Percentiles rank a stretch among this genome's conserved stretches.
phyloP scores from a whole-genome alignment of 2,797 vertebrate genomes.

The Antennarius maculatus region DNA sequence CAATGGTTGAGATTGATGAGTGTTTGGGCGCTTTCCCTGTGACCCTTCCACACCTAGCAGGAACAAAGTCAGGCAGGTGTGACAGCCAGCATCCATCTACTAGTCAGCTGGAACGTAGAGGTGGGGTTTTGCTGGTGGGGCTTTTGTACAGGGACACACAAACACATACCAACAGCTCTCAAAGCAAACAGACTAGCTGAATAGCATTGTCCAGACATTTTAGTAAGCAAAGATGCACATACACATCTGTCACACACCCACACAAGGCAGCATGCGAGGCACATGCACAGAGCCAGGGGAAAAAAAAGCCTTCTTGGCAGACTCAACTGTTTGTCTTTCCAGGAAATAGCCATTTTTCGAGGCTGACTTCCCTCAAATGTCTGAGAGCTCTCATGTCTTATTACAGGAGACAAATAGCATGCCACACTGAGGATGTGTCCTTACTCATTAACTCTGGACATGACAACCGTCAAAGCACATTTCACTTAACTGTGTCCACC shows the following conservation, averaged over 20 bases:
- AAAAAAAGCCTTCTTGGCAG: slow-evolving; percentile 67
- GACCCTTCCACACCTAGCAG: slow-evolving; percentile 80
- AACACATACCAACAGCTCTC: neutral
- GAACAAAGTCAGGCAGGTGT: slow-evolving; percentile 80
- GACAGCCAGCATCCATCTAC: slow-evolving; percentile 84
- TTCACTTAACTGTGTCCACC: slow-evolving; percentile 25
- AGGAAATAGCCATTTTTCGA: slow-evolving; percentile 68
- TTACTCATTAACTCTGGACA: slow-evolving; percentile 63
- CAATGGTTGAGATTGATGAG: slow-evolving; percentile 84
- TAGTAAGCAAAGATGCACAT: slow-evolving; percentile 21
- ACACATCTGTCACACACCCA: slow-evolving; percentile 15
- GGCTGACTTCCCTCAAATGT: slow-evolving; percentile 68
- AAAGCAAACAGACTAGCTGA: slow-evolving; percentile 2
- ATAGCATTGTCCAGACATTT: slow-evolving; percentile 28
- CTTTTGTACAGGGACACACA: slow-evolving; percentile 47
- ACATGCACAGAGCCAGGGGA: slow-evolving; percentile 12
- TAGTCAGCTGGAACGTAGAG: slow-evolving; percentile 72
- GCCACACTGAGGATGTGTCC: slow-evolving; percentile 36
- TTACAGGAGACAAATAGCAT: slow-evolving; percentile 76
- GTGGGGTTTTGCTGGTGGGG: slow-evolving; percentile 10
- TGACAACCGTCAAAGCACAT: slow-evolving; percentile 41
- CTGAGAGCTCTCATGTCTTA: slow-evolving; percentile 71
- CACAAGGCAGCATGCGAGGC: neutral
- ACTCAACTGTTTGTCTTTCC: slow-evolving; percentile 62
- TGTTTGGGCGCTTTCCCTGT: slow-evolving; percentile 79